A percentile compares a stretch with the other conserved stretches of the same genome.
Evolutionary conservation across 2,113 vertebrate species (phyloP).

Genomic region (Nesospiza acunhae): DNA sequence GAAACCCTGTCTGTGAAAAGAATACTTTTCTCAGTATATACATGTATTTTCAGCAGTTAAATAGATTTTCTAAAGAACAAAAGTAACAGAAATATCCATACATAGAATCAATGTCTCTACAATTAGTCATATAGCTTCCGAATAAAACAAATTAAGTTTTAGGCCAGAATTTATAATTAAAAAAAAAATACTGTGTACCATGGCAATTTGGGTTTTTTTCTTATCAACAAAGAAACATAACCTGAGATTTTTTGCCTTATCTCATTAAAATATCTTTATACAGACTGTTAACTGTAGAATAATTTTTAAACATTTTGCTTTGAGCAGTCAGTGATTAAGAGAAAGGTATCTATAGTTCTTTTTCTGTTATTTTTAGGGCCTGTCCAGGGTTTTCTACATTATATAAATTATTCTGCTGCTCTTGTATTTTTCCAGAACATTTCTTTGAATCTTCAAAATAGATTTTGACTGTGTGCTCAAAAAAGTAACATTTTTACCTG

Average conservation of each 20-base stretch:
- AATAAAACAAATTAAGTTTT: not conserved
- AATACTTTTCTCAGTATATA: not conserved
- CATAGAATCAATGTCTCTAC: not conserved
- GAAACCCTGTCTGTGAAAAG: not conserved
- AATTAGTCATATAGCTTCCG: not conserved
- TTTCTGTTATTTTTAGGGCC: not conserved
- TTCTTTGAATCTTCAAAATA: not conserved
- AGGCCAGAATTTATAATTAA: not conserved
- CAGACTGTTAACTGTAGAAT: not conserved
- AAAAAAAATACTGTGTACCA: rapidly evolving
- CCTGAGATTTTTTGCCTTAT: not conserved
- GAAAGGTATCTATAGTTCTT: not conserved
- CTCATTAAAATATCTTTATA: not conserved
- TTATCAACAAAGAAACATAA: not conserved
- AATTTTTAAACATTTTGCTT: not conserved
- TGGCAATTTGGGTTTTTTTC: not conserved
- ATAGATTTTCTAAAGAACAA: not conserved
- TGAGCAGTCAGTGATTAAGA: not conserved
- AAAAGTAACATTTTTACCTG: not conserved
- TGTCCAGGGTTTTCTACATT: not conserved
- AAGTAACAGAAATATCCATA: not conserved
- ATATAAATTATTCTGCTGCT: not conserved
- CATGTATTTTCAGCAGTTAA: not conserved
- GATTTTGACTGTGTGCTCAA: not conserved
- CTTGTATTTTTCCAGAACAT: not conserved